Percentiles rank a stretch among this genome's conserved stretches.
Conservation (phyloP, 2,888 invertebrate genomes). For the Lamellibrachia satsuma region DNA sequence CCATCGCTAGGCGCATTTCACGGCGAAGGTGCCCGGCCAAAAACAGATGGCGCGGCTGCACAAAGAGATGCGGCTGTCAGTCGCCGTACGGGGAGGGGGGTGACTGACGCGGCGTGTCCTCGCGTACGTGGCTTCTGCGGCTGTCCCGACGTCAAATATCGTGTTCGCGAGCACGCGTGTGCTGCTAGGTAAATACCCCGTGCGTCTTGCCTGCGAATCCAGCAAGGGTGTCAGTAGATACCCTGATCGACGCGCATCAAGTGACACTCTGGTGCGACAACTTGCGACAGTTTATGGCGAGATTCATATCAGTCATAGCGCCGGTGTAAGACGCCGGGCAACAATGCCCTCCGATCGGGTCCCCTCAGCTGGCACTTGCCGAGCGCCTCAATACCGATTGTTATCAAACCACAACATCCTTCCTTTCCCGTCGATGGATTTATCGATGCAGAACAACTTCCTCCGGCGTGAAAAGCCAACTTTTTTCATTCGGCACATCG, state of each 20-base stretch:
- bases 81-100: background rate
- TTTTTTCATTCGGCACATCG: background rate
- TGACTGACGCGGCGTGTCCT: background rate
- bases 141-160: background rate
- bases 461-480: background rate
- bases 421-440: background rate
- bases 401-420: conserved; percentile 4
- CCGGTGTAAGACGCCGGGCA: background rate
- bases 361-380: background rate
- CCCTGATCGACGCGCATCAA: background rate
- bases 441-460: background rate
- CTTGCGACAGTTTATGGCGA: background rate
- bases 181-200: background rate
- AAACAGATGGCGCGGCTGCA: background rate
- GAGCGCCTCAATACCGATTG: background rate
- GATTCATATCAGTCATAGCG: background rate
- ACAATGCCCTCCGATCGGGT: background rate
- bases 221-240: background rate
- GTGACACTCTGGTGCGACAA: background rate
- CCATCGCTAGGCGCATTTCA: background rate
- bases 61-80: background rate
- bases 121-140: background rate
- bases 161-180: background rate
- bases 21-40: background rate
- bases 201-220: background rate